A percentile compares a stretch with the other conserved stretches of the same genome.
Evolutionary conservation across 1,140 invertebrate species (phyloP).

Genomic region (Proales similis): DNA sequence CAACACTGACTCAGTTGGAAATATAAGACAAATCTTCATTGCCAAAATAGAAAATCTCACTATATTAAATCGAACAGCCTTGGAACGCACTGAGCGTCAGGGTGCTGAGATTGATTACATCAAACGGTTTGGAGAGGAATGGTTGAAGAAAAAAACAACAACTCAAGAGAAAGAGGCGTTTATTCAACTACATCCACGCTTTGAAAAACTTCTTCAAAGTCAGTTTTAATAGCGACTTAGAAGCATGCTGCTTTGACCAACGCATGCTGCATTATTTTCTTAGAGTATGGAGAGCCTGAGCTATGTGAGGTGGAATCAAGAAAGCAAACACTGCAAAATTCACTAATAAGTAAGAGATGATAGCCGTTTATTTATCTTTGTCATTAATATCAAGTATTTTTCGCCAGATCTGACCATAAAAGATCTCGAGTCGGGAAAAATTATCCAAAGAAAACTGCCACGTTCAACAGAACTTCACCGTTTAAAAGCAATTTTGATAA

Average conservation of each 20-base stretch:
- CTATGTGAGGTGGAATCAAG: too few species aligned
- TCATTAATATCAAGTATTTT: neutral
- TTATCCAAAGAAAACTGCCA: slow-evolving; percentile 52
- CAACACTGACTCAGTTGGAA: slow-evolving; percentile 62
- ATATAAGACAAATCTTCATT: slow-evolving; percentile 65
- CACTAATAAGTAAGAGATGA: slow-evolving; percentile 11
- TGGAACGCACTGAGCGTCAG: slow-evolving; percentile 63
- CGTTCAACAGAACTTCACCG: slow-evolving; percentile 73
- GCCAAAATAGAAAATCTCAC: slow-evolving; percentile 63
- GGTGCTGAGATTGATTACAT: slow-evolving; percentile 82
- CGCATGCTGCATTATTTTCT: too few species aligned
- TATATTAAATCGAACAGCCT: slow-evolving; percentile 44
- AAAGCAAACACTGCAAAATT: slow-evolving; percentile 29
- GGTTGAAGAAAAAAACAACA: slow-evolving; percentile 56
- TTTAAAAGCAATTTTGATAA: slow-evolving; percentile 64
- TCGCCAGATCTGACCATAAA: slow-evolving; percentile 6
- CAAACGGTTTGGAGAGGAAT: slow-evolving; percentile 67
- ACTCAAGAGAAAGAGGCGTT: slow-evolving; percentile 56
- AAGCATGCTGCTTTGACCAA: too few species aligned
- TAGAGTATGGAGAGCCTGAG: too few species aligned
- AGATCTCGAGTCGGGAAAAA: slow-evolving; percentile 52
- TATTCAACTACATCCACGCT: slow-evolving; percentile 65
- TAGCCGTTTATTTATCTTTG: neutral
- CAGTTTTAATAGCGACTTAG: slow-evolving; percentile 42
- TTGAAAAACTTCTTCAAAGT: slow-evolving; percentile 59